Conservation (phyloP, 2,113 vertebrate genomes). For the Dinomys branickii region DNA sequence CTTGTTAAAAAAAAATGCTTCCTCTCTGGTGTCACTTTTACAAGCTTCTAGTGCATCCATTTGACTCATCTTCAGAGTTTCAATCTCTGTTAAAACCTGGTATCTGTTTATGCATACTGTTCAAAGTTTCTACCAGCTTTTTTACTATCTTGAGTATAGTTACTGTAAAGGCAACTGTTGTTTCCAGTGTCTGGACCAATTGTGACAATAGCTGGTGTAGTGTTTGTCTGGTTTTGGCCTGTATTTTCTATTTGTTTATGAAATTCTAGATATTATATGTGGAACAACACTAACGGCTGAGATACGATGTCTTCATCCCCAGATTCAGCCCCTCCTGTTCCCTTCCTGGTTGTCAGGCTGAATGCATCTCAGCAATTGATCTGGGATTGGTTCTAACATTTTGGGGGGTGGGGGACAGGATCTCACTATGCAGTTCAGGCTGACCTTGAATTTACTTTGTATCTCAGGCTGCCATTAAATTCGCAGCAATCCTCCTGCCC, state of each 20-base stretch:
- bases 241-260: neutral
- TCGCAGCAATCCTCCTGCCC: no score
- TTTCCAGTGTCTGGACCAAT: neutral
- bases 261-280: neutral
- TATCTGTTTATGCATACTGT: neutral
- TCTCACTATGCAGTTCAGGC: no score
- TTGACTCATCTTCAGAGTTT: neutral
- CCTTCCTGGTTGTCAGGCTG: neutral
- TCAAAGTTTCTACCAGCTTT: neutral
- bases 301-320: no score
- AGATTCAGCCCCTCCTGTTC: neutral
- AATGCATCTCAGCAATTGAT: neutral
- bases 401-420: no score
- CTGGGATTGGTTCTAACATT: neutral
- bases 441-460: no score
- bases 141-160: no score
- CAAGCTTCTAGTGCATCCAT: neutral
- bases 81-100: neutral
- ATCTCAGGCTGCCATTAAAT: no score
- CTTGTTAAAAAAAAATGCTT: neutral
- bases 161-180: neutral
- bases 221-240: neutral
- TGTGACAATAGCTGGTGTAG: neutral
- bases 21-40: neutral
- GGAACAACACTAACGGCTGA: neutral